Conservation (phyloP, 1,140 invertebrate species). For the Danaus plexippus region DNA sequence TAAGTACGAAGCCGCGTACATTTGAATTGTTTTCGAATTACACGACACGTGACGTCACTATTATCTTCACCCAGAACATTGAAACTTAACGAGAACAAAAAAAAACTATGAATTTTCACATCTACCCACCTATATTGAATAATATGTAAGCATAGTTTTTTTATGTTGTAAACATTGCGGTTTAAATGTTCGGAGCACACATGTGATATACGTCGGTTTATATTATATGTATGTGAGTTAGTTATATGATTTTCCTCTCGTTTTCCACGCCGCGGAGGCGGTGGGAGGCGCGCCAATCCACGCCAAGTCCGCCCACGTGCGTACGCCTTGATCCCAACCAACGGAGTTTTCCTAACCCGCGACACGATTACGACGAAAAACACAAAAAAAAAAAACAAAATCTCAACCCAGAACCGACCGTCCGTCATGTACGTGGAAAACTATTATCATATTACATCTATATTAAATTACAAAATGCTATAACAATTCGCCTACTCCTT, state of each 20-base stretch:
- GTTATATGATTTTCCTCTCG: slow-evolving; percentile 38
- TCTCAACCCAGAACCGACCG: neutral
- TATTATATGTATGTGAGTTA: neutral
- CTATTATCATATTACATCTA: slow-evolving; percentile 5
- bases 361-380: slow-evolving; percentile 27
- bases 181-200: neutral
- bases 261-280: slow-evolving; percentile 56
- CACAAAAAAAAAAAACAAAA: slow-evolving; percentile 14
- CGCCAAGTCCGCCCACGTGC: slow-evolving; percentile 35
- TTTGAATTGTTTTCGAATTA: slow-evolving; percentile 40
- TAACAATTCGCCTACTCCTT: slow-evolving; percentile 7
- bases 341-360: slow-evolving; percentile 39
- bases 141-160: neutral
- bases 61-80: slow-evolving; percentile 3
- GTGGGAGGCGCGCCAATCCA: slow-evolving; percentile 54
- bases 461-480: neutral
- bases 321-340: slow-evolving; percentile 44
- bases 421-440: slow-evolving; percentile 1
- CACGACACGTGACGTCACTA: slow-evolving; percentile 8
- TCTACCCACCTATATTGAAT: too few species aligned
- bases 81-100: slow-evolving; percentile 1
- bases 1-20: slow-evolving; percentile 62
- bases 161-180: neutral
- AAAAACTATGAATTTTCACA: too few species aligned
- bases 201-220: neutral